Evolutionary conservation across 2,888 invertebrate genomes (phyloP), one percentile per base, ranked within the genome.

Genomic region (Temnothorax unifasciatus): DNA sequence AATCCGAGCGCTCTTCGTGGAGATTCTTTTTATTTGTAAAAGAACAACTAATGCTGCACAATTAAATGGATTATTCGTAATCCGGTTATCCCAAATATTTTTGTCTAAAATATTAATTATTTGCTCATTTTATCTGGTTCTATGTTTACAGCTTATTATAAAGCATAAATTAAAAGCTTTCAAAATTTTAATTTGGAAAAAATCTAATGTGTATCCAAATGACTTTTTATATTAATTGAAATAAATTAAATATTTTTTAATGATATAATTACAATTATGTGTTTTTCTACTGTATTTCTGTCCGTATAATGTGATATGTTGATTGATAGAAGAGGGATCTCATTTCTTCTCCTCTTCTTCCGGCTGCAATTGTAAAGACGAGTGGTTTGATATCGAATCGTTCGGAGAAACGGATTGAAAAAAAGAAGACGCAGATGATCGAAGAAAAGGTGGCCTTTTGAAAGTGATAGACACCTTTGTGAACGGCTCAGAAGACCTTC

Each of bases 331-430:
- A 76, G 52, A 29, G 61, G 3, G 9, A 13, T 73, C 18, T n/a
- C 25, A 21, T 76, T 50, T 54, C 52, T 21, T 52, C 11, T 34
- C 82, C 75, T 29, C 68, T 69, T 73, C 54, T 69, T 73, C 54
- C 66, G 29, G 74, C 61, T 61, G 47, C 66, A 38, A 64, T 69
- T 34, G 69, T 71, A 41, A n/a, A 34, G 47, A 86, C 25, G 83
- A 84, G 61, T 66, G 88, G 82, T 79, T 88, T 82, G 85, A 85
- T 87, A 85, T 88, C 87, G 84, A 82, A 74, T 79, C 82, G 79
- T 54, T 86, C 75, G 84, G 77, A 64, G 73, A 85, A 87, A 81
- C 76, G 87, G 74, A 75, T 79, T 76, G 69, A 61, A 54, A 83
- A 63, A 63, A 86, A 81, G 79, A 84, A 81, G 66, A 29, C 73